Evolutionary conservation across 1,140 invertebrate genomes (phyloP).

Genomic region (Polypedilum vanderplanki): DNA sequence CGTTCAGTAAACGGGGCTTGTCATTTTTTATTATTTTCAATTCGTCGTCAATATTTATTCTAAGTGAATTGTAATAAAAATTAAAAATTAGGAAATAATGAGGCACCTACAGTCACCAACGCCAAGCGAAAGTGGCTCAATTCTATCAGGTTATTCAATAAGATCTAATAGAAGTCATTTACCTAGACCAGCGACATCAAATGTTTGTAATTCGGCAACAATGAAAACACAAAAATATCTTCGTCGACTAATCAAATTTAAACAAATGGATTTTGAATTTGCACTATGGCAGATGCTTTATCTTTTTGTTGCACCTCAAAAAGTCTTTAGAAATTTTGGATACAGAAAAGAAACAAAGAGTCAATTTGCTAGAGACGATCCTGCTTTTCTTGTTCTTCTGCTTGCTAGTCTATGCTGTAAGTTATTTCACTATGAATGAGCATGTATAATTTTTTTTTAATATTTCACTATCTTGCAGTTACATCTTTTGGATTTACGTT

Average conservation of each 20-base stretch:
- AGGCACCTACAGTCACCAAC: not conserved
- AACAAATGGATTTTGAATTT: slow-evolving; percentile 99
- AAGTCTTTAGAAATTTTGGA: slow-evolving; percentile 97
- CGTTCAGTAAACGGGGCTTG: no score
- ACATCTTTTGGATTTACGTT: slow-evolving; percentile 87
- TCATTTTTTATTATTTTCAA: not conserved
- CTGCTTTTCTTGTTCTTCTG: slow-evolving; percentile 92
- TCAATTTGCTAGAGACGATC: slow-evolving; percentile 98
- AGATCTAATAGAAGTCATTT: slow-evolving; percentile 46
- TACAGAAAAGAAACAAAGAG: slow-evolving; percentile 98
- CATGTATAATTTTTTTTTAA: no score
- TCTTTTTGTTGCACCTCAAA: slow-evolving; percentile 89
- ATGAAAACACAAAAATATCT: slow-evolving; percentile 91
- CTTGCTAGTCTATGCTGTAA: slow-evolving; percentile 78
- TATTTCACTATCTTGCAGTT: slow-evolving; percentile 51
- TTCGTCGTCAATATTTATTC: not conserved
- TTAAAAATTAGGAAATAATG: not conserved
- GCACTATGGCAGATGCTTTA: slow-evolving; percentile 99
- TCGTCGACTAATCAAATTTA: slow-evolving; percentile 81
- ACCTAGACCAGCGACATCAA: slow-evolving; percentile 52
- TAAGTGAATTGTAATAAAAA: not conserved
- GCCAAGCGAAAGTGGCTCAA: not conserved
- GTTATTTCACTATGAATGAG: slow-evolving; percentile 39
- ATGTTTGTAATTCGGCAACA: slow-evolving; percentile 65
- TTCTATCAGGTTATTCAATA: not conserved